Percentiles rank a stretch among this genome's conserved stretches.
phyloP scores from a whole-genome alignment of 2,888 invertebrate species.

The Rhamnusium bicolor region DNA sequence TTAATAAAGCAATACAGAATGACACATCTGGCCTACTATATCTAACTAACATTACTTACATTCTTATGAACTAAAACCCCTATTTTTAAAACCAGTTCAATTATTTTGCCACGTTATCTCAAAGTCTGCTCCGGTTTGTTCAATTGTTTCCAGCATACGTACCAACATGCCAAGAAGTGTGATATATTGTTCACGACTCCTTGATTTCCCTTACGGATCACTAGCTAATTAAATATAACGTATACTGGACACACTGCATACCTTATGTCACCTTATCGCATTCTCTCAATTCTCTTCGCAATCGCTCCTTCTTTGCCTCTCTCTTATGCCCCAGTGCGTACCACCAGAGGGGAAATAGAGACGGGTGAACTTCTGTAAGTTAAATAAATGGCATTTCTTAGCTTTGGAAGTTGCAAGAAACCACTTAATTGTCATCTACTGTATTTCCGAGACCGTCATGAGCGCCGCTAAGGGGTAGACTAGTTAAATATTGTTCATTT shows the following conservation, averaged over 20 bases:
- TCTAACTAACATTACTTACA: neutral
- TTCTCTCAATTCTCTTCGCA: conserved; percentile 53
- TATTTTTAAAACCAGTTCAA: conserved; percentile 18
- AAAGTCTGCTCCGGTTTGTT: conserved; percentile 41
- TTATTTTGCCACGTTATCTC: conserved; percentile 46
- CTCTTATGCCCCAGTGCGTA: conserved; percentile 9
- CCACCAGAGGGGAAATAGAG: conserved; percentile 29
- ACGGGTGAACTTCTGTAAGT: conserved; percentile 40
- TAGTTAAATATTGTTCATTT: neutral
- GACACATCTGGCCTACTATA: too few species aligned
- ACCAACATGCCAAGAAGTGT: conserved; percentile 51
- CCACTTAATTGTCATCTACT: conserved; percentile 66
- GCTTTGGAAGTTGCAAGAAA: conserved; percentile 55
- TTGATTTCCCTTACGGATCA: conserved; percentile 65
- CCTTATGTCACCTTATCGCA: conserved; percentile 65
- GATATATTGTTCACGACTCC: conserved; percentile 63
- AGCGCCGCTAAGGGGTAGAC: neutral
- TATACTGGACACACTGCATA: conserved; percentile 65
- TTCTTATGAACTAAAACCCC: neutral
- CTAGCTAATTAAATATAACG: conserved; percentile 68
- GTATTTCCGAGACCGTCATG: conserved; percentile 49
- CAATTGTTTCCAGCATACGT: conserved; percentile 50
- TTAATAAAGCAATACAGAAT: too few species aligned
- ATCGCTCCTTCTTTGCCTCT: conserved; percentile 36
- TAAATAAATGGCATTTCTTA: conserved; percentile 38